A percentile compares a stretch with the other conserved stretches of the same genome.
phyloP scores from a whole-genome alignment of 1,140 invertebrate genomes.

The Panonychus citri region DNA sequence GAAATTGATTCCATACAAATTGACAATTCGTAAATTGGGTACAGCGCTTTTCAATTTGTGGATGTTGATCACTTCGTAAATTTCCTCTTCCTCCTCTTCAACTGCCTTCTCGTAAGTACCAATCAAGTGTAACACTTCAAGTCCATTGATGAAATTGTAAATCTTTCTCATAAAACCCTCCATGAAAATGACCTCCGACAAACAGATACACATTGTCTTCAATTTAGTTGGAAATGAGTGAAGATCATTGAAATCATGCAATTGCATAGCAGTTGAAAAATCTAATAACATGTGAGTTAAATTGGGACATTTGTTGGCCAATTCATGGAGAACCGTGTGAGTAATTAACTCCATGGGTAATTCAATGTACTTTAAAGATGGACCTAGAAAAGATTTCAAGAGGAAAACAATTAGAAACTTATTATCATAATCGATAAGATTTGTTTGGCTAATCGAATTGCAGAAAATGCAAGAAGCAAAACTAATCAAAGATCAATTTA shows the following conservation, averaged over 20 bases:
- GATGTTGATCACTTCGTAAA: constrained; percentile 98
- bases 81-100: constrained; percentile 96
- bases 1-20: constrained; percentile 91
- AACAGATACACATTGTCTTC: constrained; percentile 81
- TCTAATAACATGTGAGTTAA: constrained; percentile 91
- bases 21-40: constrained; percentile 80
- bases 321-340: constrained; percentile 84
- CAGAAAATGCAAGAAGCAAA: too few relatives aligned
- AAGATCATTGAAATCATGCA: constrained; percentile 97
- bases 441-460: too few relatives aligned
- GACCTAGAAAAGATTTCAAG: constrained; percentile 31
- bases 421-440: not conserved
- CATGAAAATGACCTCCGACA: constrained; percentile 99
- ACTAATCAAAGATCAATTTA: too few relatives aligned
- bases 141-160: constrained; percentile 95
- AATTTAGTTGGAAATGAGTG: constrained; percentile 96
- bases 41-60: constrained; percentile 90
- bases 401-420: not conserved
- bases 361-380: constrained; percentile 79
- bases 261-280: constrained; percentile 93
- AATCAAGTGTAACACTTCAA: constrained; percentile 94
- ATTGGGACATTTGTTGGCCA: constrained; percentile 90
- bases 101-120: constrained; percentile 84
- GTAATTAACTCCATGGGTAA: constrained; percentile 93
- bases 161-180: constrained; percentile 99